Conservation (phyloP, 2,888 invertebrate genomes). For the Heterodera filipjevi region DNA sequence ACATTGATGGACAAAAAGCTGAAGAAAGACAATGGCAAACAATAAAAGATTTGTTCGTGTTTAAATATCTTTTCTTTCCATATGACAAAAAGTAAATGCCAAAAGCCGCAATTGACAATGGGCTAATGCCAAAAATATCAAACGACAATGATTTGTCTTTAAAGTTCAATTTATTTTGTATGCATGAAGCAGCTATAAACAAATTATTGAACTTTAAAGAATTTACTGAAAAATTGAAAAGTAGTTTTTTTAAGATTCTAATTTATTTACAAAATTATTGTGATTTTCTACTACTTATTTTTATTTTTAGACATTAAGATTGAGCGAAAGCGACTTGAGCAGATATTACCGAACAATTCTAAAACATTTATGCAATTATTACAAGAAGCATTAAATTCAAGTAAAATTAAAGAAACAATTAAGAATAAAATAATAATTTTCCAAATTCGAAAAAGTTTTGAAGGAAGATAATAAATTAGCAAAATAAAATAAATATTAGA, state of each 20-base stretch:
- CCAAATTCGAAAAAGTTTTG: too few species aligned
- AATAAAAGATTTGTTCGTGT: not conserved
- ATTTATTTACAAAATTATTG: too few species aligned
- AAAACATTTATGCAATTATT: not conserved
- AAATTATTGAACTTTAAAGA: not conserved
- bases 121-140: too few species aligned
- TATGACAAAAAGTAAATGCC: not conserved
- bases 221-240: not conserved
- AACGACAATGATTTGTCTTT: not conserved
- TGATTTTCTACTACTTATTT: too few species aligned
- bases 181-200: not conserved
- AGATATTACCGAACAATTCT: not conserved
- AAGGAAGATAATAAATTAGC: too few species aligned
- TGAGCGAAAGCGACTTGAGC: not conserved
- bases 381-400: not conserved
- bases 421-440: not conserved
- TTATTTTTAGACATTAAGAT: not conserved
- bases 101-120: not conserved
- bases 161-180: not conserved
- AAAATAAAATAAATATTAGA: too few species aligned
- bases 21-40: not conserved
- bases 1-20: not conserved
- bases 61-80: not conserved
- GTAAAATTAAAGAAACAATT: not conserved
- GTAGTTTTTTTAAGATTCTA: not conserved